Evolutionary conservation across 2,888 invertebrate genomes (phyloP).

Genomic region (Monopis laevigella): DNA sequence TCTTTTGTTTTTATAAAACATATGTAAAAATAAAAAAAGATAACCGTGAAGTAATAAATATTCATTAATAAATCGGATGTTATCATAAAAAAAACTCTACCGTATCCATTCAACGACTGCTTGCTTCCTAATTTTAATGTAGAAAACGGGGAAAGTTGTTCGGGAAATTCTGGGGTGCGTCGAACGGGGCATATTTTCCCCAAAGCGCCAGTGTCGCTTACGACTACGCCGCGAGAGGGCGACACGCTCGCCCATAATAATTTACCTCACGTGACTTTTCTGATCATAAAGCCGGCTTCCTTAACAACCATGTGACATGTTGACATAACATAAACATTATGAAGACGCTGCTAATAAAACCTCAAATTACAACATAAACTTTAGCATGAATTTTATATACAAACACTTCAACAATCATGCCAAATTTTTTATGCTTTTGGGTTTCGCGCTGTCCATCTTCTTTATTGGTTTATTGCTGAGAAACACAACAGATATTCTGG

Average conservation of each 20-base stretch:
- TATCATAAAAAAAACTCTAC: constrained; percentile 28
- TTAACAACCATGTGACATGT: constrained; percentile 2
- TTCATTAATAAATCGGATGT: too few relatives aligned
- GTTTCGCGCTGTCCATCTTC: constrained; percentile 41
- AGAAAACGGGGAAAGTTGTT: constrained; percentile 59
- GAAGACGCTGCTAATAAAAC: neutral
- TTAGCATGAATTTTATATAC: constrained; percentile 55
- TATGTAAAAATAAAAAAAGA: too few relatives aligned
- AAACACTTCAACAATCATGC: constrained; percentile 48
- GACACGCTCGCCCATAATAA: constrained; percentile 36
- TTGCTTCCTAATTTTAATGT: too few relatives aligned
- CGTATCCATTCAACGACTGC: constrained; percentile 37
- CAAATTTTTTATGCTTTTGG: constrained; percentile 44
- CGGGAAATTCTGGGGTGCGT: constrained; percentile 61
- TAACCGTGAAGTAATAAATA: too few relatives aligned
- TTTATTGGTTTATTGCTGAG: constrained; percentile 44
- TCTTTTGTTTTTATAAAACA: too few relatives aligned
- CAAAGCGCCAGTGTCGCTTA: constrained; percentile 50
- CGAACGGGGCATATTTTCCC: constrained; percentile 52
- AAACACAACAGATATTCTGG: neutral
- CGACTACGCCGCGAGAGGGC: constrained; percentile 61
- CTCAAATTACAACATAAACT: constrained; percentile 22
- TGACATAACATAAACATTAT: neutral
- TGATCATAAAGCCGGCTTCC: constrained; percentile 29
- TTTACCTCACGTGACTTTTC: constrained; percentile 51